Evolutionary conservation across 2,888 invertebrate species (phyloP).

Genomic region (Euplagia quadripunctaria): DNA sequence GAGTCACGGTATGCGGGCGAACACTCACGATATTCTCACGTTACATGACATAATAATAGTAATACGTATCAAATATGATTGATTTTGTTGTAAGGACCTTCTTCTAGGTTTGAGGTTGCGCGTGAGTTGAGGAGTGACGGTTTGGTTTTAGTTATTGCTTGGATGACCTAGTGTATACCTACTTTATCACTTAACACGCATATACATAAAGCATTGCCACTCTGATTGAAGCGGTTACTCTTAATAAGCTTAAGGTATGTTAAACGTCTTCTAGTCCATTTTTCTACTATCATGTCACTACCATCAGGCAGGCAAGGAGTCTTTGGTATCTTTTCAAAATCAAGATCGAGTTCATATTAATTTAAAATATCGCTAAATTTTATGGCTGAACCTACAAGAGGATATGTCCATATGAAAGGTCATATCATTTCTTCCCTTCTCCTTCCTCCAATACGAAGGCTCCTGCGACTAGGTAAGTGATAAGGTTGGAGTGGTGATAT

Average conservation of each 20-base stretch:
- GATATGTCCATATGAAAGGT: too few species aligned
- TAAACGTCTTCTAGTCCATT: background rate
- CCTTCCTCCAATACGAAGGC: too few species aligned
- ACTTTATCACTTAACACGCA: background rate
- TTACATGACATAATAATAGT: conserved; percentile 56
- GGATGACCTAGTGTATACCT: conserved; percentile 2
- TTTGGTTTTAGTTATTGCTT: background rate
- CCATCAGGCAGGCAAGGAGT: too few species aligned
- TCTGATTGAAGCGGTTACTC: background rate
- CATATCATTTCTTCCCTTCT: too few species aligned
- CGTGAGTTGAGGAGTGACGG: conserved; percentile 9
- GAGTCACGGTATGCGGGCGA: conserved; percentile 47
- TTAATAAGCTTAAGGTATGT: background rate
- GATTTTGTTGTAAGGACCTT: conserved; percentile 46
- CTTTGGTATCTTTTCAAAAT: too few species aligned
- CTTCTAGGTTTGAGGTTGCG: conserved; percentile 17
- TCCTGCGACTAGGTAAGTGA: too few species aligned
- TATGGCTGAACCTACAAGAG: too few species aligned
- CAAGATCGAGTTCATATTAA: too few species aligned
- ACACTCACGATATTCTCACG: conserved; percentile 49
- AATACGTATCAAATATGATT: conserved; percentile 55
- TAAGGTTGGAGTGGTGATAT: too few species aligned
- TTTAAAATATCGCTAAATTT: too few species aligned
- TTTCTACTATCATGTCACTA: too few species aligned
- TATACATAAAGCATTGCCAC: background rate